Percentiles rank a stretch among this genome's conserved stretches.
These are phyloP conservation scores for Rousettus leschenaultii DNA, from an alignment of 2,113 vertebrate genomes.

Conservation along the genomic window DNA sequence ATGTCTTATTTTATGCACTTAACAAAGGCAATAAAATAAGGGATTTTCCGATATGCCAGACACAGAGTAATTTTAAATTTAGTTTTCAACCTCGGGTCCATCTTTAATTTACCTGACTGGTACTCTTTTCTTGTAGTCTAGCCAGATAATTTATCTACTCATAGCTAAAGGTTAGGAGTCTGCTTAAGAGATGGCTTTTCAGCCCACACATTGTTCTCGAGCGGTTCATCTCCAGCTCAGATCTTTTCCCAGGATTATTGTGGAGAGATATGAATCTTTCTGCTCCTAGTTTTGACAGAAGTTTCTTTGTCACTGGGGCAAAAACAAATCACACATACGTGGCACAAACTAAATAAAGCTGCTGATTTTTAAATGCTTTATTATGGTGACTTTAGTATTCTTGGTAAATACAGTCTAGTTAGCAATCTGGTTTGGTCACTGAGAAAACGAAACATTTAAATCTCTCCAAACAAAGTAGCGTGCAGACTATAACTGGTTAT, in stretches of 20 bases:
- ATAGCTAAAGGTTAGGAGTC: not conserved
- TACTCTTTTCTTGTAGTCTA: not conserved
- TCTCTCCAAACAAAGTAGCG: not conserved
- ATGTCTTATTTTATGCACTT: not conserved
- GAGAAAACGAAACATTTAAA: not conserved
- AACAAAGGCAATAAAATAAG: not conserved
- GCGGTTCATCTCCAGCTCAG: not conserved
- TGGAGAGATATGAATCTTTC: not conserved
- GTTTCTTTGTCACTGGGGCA: not conserved
- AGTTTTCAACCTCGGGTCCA: not conserved
- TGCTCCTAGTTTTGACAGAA: not conserved
- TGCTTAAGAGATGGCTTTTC: not conserved
- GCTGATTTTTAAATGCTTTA: constrained; percentile 8
- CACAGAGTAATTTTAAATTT: not conserved
- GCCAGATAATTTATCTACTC: not conserved
- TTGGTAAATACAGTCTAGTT: not conserved
- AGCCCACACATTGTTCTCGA: not conserved
- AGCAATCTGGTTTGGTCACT: not conserved
- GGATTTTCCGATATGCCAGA: not conserved
- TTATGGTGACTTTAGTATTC: not conserved
- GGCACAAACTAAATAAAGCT: not conserved
- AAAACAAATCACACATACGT: not conserved
- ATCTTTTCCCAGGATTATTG: not conserved
- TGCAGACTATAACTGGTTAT: not conserved
- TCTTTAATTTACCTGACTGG: not conserved